Evolutionary conservation across 2,888 invertebrate species (phyloP).

Genomic region (Eupithecia tripunctaria): DNA sequence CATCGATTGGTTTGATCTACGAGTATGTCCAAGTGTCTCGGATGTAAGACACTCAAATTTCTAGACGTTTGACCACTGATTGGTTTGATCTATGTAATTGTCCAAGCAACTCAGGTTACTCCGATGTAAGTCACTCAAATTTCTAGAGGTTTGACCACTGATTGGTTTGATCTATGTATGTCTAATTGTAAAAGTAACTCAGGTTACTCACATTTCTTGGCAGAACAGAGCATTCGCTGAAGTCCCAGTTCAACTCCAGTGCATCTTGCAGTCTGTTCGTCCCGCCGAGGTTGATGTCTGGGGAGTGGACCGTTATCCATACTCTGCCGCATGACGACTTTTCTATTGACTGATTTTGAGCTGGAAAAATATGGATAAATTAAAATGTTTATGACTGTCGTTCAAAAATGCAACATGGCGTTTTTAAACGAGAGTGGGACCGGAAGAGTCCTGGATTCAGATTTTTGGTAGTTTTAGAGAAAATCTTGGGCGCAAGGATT

Average conservation of each 20-base stretch:
- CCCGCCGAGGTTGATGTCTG: constrained; percentile 56
- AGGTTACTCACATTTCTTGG: constrained; percentile 66
- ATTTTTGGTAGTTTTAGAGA: background rate
- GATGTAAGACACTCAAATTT: too few species aligned
- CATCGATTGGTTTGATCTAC: too few species aligned
- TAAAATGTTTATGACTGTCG: background rate
- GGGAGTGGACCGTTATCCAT: constrained; percentile 78
- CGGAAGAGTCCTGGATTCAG: background rate
- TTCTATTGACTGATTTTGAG: constrained; percentile 65
- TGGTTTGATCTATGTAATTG: too few species aligned
- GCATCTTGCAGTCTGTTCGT: constrained; percentile 63
- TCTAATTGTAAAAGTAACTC: background rate
- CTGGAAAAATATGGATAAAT: constrained; percentile 43
- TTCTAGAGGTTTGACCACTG: background rate
- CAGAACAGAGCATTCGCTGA: constrained; percentile 65
- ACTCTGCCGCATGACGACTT: constrained; percentile 75
- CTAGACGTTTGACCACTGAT: too few species aligned
- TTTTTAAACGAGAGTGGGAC: background rate
- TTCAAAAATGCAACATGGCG: too few species aligned
- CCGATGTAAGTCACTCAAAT: too few species aligned
- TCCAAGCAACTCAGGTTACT: too few species aligned
- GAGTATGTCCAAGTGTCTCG: too few species aligned
- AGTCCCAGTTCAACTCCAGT: constrained; percentile 81
- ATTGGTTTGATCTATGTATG: background rate
- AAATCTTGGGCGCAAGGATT: background rate